Conservation (phyloP, 1,140 invertebrate genomes). For the Zaprionus lachaisei region DNA sequence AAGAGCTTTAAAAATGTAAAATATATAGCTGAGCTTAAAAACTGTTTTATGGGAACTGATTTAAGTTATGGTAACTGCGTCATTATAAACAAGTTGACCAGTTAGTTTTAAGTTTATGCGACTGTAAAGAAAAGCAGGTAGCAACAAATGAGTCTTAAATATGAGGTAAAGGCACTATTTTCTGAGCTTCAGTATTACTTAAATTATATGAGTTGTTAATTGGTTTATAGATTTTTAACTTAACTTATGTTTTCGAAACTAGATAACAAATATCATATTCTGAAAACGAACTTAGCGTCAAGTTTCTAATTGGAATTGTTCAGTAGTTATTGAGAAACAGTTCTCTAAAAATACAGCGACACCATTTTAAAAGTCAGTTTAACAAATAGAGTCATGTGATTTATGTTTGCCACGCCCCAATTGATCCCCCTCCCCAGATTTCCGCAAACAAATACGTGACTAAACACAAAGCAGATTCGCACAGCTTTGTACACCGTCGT, state of each 20-base stretch:
- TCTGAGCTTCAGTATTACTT: background rate
- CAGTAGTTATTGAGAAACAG: background rate
- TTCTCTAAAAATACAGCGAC: background rate
- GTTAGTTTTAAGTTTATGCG: background rate
- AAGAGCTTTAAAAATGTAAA: background rate
- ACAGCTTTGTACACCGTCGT: background rate
- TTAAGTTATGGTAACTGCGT: background rate
- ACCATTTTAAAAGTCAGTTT: background rate
- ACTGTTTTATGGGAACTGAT: background rate
- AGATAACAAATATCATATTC: too few relatives aligned
- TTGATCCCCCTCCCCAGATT: background rate
- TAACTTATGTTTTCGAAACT: too few relatives aligned
- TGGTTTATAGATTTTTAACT: background rate
- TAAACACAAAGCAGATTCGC: background rate
- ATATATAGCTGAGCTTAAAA: background rate
- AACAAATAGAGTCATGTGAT: slow-evolving; percentile 14
- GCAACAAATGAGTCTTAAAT: background rate
- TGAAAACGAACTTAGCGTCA: too few relatives aligned
- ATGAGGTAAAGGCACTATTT: background rate
- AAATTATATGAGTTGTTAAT: background rate
- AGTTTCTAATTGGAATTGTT: too few relatives aligned
- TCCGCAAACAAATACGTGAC: slow-evolving; percentile 42
- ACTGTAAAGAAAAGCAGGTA: background rate
- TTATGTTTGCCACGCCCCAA: background rate
- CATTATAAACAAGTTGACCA: background rate